Evolutionary conservation across 2,888 invertebrate genomes (phyloP).

Genomic region (Morinoia aosen): DNA sequence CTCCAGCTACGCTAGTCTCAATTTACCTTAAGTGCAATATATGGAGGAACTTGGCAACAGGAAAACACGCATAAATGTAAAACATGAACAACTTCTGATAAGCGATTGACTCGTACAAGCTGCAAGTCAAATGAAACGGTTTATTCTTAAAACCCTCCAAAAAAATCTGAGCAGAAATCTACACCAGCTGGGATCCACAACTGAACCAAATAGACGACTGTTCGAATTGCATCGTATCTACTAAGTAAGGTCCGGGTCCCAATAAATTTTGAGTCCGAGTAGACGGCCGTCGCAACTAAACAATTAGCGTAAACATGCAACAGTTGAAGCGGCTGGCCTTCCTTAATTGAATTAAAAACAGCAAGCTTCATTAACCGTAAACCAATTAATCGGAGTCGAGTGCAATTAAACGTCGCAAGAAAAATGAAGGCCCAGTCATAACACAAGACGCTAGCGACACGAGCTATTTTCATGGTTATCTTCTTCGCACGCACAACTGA

Average conservation of each 20-base stretch:
- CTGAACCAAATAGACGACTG: not conserved
- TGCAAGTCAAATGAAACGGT: too few relatives aligned
- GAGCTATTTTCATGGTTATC: not conserved
- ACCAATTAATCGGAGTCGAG: not conserved
- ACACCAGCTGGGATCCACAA: not conserved
- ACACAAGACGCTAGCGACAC: not conserved
- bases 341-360: not conserved
- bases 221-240: not conserved
- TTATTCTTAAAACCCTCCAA: too few relatives aligned
- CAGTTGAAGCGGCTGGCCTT: not conserved
- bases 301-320: not conserved
- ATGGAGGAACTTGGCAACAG: too few relatives aligned
- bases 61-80: too few relatives aligned
- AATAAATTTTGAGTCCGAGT: not conserved
- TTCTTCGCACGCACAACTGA: not conserved
- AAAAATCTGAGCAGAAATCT: too few relatives aligned
- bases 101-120: too few relatives aligned
- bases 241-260: not conserved
- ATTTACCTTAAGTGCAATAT: too few relatives aligned
- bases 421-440: not conserved
- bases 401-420: not conserved
- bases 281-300: not conserved
- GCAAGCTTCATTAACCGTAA: not conserved
- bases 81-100: too few relatives aligned
- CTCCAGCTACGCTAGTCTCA: too few relatives aligned